Percentiles rank a stretch among this genome's conserved stretches.
Conservation (phyloP, 2,888 invertebrate genomes). For the Atrina japonica region DNA sequence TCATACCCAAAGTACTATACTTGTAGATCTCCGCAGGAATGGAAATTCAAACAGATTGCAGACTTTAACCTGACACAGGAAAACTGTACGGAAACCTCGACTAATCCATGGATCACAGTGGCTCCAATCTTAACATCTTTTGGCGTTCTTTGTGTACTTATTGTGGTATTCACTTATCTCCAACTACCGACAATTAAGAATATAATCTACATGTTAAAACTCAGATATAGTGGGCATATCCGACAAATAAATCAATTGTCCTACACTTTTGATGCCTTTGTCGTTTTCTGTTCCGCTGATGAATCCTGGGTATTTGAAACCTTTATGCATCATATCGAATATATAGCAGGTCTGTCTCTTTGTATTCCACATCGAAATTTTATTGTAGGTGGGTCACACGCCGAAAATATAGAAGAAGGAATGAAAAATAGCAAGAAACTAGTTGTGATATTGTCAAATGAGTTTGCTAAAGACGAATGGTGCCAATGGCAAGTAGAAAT, state of each 20-base stretch:
- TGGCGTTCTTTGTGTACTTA: not conserved
- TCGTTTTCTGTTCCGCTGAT: slow-evolving; percentile 18
- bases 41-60: not conserved
- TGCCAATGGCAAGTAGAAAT: slow-evolving; percentile 27
- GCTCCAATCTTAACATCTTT: not conserved
- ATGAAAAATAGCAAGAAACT: slow-evolving; percentile 23
- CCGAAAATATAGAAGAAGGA: slow-evolving; percentile 19
- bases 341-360: not conserved
- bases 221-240: slow-evolving; percentile 3
- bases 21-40: slow-evolving; percentile 11
- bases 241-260: not conserved
- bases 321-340: too few relatives aligned
- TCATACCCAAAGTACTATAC: slow-evolving; percentile 10
- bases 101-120: not conserved
- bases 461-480: slow-evolving; percentile 31
- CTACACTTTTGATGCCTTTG: slow-evolving; percentile 19
- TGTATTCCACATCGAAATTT: slow-evolving; percentile 30
- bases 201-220: slow-evolving; percentile 10
- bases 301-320: slow-evolving; percentile 7
- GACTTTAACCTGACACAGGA: slow-evolving; percentile 5
- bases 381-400: slow-evolving; percentile 1
- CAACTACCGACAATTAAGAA: slow-evolving; percentile 19
- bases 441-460: slow-evolving; percentile 28
- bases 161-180: slow-evolving; percentile 1
- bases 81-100: slow-evolving; percentile 5